Percentiles rank a stretch among this genome's conserved stretches.
Conservation (phyloP, 2,888 invertebrate species). For the Aphidoletes aphidimyza region DNA sequence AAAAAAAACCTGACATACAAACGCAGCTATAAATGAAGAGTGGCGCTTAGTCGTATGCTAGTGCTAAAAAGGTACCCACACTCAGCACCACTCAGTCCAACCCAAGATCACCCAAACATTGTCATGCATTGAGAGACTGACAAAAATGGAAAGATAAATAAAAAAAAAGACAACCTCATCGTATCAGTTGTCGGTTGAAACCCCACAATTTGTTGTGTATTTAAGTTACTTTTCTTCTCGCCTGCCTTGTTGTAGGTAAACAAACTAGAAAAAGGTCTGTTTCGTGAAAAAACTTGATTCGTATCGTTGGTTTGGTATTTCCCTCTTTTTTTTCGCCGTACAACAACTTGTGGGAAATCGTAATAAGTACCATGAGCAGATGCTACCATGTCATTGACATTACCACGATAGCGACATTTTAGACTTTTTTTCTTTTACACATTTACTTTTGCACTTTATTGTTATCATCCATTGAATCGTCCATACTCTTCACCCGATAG, state of each 20-base stretch:
- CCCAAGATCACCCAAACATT: too few relatives aligned
- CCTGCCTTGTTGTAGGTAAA: neutral
- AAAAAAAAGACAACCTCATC: too few relatives aligned
- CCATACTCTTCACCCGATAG: neutral
- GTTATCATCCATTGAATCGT: neutral
- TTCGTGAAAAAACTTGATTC: neutral
- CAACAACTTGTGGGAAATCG: neutral
- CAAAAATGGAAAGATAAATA: too few relatives aligned
- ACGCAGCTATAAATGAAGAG: too few relatives aligned
- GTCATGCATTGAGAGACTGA: too few relatives aligned
- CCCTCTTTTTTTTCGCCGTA: neutral
- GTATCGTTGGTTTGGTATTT: neutral
- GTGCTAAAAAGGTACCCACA: too few relatives aligned
- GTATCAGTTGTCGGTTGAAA: too few relatives aligned
- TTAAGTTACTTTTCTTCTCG: neutral
- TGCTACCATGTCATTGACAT: constrained; percentile 8
- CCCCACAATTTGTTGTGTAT: too few relatives aligned
- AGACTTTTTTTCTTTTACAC: neutral
- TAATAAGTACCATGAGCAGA: neutral
- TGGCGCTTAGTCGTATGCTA: too few relatives aligned
- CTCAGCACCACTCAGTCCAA: too few relatives aligned
- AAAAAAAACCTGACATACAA: too few relatives aligned
- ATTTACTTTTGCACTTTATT: neutral
- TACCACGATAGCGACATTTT: neutral
- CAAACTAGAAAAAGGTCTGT: neutral